phyloP scores from a whole-genome alignment of 2,113 vertebrate genomes.

The Stegostoma tigrinum region DNA sequence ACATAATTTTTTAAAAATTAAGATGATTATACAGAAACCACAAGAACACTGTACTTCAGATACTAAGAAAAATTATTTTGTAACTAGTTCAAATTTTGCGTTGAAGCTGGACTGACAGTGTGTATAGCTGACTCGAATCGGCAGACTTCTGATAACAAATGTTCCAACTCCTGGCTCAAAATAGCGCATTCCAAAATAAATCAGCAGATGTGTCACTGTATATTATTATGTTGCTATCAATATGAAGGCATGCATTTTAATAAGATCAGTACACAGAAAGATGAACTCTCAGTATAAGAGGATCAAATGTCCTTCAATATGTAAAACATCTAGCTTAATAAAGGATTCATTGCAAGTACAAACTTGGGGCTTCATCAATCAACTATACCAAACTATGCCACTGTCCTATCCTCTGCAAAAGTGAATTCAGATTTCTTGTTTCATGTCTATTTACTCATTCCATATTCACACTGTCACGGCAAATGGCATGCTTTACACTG shows the following conservation, averaged over 20 bases:
- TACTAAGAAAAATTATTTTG: not conserved
- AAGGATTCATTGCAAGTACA: not conserved
- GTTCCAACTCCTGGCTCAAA: not conserved
- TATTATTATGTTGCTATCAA: not conserved
- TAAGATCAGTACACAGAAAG: not conserved
- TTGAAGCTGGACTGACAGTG: not conserved
- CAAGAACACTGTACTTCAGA: not conserved
- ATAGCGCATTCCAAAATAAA: not conserved
- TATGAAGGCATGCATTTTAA: not conserved
- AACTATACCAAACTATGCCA: not conserved
- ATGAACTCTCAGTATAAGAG: not conserved
- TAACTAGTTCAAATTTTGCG: not conserved
- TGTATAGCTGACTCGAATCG: not conserved
- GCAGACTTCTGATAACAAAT: not conserved
- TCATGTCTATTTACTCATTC: not conserved
- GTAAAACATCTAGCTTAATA: not conserved
- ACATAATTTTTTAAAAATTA: not conserved
- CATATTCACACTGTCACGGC: not conserved
- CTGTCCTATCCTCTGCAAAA: not conserved
- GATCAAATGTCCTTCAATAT: not conserved
- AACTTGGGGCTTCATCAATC: not conserved
- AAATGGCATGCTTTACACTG: not conserved
- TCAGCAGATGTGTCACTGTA: not conserved
- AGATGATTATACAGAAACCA: not conserved
- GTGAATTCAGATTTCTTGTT: not conserved